A percentile compares a stretch with the other conserved stretches of the same genome.
These are phyloP conservation scores for Bellardia pandia DNA, from an alignment of 2,888 invertebrate species.

Conservation along the genomic window DNA sequence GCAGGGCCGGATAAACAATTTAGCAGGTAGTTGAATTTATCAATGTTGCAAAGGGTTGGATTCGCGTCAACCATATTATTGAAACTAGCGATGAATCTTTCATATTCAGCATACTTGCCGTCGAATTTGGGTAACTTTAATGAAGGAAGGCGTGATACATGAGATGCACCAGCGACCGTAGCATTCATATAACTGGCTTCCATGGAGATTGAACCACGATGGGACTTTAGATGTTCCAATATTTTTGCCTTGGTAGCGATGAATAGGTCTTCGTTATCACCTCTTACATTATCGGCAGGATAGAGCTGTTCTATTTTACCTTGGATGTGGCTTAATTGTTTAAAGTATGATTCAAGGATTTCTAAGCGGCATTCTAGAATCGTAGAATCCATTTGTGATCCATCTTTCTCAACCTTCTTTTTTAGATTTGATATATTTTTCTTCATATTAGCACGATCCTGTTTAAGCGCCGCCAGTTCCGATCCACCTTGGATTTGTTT, in stretches of 20 bases:
- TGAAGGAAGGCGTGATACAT: conserved; percentile 16
- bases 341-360: conserved; percentile 61
- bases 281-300: conserved; percentile 26
- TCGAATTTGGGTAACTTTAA: conserved; percentile 37
- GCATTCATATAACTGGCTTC: conserved; percentile 21
- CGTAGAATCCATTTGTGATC: conserved; percentile 5
- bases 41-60: neutral
- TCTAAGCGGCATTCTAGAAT: conserved; percentile 56
- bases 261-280: conserved; percentile 45
- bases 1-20: conserved; percentile 43
- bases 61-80: conserved; percentile 42
- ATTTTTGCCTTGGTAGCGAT: conserved; percentile 25
- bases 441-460: neutral
- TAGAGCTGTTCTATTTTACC: conserved; percentile 54
- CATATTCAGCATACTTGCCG: conserved; percentile 49
- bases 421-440: conserved; percentile 7
- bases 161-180: neutral
- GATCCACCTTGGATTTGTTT: too few species aligned
- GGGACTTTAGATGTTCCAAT: conserved; percentile 6
- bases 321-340: conserved; percentile 57
- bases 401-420: conserved; percentile 50
- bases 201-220: conserved; percentile 4
- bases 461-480: neutral
- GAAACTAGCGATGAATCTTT: conserved; percentile 37
- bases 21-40: conserved; percentile 50